phyloP scores from a whole-genome alignment of 2,113 vertebrate species.

The Mixornis gularis region DNA sequence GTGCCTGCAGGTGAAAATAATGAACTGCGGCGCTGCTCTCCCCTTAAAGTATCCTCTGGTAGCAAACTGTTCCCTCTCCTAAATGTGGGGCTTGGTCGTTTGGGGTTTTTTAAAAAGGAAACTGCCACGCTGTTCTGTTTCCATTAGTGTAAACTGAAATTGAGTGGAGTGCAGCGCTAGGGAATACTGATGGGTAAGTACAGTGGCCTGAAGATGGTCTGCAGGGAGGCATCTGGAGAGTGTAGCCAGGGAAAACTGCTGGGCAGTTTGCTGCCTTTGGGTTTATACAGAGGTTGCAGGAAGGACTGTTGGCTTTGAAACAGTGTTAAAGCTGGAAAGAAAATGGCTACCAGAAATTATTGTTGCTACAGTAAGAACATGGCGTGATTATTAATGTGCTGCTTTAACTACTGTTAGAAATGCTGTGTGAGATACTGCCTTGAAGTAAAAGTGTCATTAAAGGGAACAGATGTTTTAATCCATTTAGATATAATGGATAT shows the following conservation, averaged over 20 bases:
- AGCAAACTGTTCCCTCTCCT: neutral
- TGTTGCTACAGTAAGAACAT: constrained; percentile 52
- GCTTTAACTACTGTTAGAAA: neutral
- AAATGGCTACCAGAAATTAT: constrained; percentile 57
- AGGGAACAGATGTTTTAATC: neutral
- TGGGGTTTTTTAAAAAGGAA: neutral
- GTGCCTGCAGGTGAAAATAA: neutral
- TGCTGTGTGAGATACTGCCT: neutral
- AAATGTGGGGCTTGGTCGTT: neutral
- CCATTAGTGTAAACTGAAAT: neutral
- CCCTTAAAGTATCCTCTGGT: neutral
- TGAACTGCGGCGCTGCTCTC: neutral
- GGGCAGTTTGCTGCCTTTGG: neutral
- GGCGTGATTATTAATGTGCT: constrained; percentile 23
- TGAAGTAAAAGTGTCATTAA: neutral
- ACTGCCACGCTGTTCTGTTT: accelerated
- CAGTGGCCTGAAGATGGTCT: accelerated
- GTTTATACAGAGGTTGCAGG: constrained; percentile 8
- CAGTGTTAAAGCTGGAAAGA: constrained; percentile 34
- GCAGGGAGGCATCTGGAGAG: neutral
- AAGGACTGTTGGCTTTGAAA: neutral
- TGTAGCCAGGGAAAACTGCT: neutral
- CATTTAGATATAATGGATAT: neutral
- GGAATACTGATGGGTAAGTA: neutral
- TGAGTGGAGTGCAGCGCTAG: neutral